Conservation (phyloP, 2,888 invertebrate species). For the Byasa hedistus region DNA sequence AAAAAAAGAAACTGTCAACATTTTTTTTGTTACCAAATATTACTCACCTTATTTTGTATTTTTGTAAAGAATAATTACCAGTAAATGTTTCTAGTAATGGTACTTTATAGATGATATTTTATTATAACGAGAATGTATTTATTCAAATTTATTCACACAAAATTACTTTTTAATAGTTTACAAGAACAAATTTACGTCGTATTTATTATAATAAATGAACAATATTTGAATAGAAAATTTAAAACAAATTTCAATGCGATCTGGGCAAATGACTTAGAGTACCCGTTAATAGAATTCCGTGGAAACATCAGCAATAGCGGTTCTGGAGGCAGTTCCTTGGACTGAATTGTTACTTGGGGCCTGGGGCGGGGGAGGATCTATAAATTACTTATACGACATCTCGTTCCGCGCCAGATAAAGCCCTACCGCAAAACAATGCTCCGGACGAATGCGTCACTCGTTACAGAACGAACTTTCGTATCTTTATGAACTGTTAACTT, state of each 20-base stretch:
- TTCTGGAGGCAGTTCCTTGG: slow-evolving; percentile 52
- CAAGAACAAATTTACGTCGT: no score
- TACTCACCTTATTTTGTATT: no score
- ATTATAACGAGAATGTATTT: no score
- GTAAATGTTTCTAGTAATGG: no score
- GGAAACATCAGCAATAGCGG: slow-evolving; percentile 45
- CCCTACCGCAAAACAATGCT: slow-evolving; percentile 75
- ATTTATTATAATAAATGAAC: no score
- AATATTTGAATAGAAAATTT: background rate
- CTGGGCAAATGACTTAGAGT: slow-evolving; percentile 50
- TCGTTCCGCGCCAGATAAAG: slow-evolving; percentile 76
- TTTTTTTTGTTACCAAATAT: no score
- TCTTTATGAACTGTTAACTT: slow-evolving; percentile 71
- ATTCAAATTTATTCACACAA: no score
- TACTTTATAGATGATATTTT: no score
- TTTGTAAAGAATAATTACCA: no score
- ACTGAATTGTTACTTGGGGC: slow-evolving; percentile 61
- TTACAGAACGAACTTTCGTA: slow-evolving; percentile 62
- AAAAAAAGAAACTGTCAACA: no score
- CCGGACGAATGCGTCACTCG: slow-evolving; percentile 68
- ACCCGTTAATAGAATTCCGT: slow-evolving; percentile 69
- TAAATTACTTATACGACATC: slow-evolving; percentile 77
- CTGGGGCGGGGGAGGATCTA: slow-evolving; percentile 73
- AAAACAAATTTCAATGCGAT: slow-evolving; percentile 16
- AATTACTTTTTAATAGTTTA: no score